Base-by-base conservation (phyloP, 2,797 vertebrate genomes). In the Peromyscus attwateri region DNA sequence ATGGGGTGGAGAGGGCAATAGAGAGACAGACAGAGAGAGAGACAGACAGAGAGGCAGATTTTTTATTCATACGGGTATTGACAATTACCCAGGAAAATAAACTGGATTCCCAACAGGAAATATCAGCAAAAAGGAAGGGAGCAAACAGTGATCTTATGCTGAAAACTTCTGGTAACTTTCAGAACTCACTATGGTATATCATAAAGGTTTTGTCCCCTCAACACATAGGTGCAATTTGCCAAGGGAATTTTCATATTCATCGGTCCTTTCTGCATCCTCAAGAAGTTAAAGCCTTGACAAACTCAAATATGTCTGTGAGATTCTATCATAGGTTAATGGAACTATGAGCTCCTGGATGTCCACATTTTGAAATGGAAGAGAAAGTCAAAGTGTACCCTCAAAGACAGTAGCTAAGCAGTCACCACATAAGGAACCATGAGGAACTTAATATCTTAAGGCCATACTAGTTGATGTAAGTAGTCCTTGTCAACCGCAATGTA, bases 201-300 rank as follows among this genome's bases (percentile, higher is more conserved):
- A 70, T 70, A 76, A 89, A 95, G 34, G 40, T 64, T 12, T 84
- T 23, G 10, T 57, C 2, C 43, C 17, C 66, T 85, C 3, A 64
- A 25, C 82, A 89, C 70, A 23, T 57, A 85, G 9, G 17, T 13
- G 25, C 83, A 76, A 84, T 37, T 73, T 95, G 0, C 2, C 71
- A 95, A 23, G 46, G 16, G 82, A 94, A 60, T 77, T 70, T 95
- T 87, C 82, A 70, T 71, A 23, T 84, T 62, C 76, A 40, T 92
- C 85, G 93, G 16, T 92, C 66, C 21, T 92, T 1, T 82, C 12
- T 87, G 12, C 60, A 60, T 29, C 43, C 16, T 70, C 3, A 64
- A 34, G 43, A 96, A 77, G 52, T 81, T 66, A 81, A 95, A 88
- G 31, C 11, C 14, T 87, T 71, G 37, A 29, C 55, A 81, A 76